Percentiles rank a stretch among this genome's conserved stretches.
phyloP scores from a whole-genome alignment of 2,888 invertebrate genomes.

The Spatulosminthurus flaviceps region DNA sequence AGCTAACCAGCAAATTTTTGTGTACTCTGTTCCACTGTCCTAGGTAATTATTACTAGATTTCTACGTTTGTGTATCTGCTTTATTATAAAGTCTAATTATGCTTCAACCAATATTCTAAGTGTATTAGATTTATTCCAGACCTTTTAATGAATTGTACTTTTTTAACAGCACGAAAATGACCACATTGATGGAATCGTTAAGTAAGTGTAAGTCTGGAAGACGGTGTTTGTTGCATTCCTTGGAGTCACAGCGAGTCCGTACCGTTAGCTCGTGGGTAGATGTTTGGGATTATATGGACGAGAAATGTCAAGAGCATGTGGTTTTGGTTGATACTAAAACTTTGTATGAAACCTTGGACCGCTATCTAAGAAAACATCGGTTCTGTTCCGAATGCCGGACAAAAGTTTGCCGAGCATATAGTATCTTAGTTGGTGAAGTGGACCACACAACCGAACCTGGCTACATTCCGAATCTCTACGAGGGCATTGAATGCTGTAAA shows the following conservation, averaged over 20 bases:
- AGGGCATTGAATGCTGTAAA: slow-evolving; percentile 85
- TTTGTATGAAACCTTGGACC: slow-evolving; percentile 85
- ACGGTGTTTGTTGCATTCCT: slow-evolving; percentile 86
- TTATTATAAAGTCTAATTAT: too few species aligned
- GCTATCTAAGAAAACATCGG: slow-evolving; percentile 82
- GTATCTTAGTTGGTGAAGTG: slow-evolving; percentile 76
- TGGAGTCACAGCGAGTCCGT: slow-evolving; percentile 84
- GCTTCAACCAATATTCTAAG: too few species aligned
- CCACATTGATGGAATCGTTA: slow-evolving; percentile 56
- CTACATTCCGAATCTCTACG: slow-evolving; percentile 85
- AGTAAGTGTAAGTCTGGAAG: slow-evolving; percentile 67
- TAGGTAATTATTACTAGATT: slow-evolving; percentile 71
- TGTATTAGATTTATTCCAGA: too few species aligned
- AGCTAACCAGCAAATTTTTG: slow-evolving; percentile 80
- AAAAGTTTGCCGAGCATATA: slow-evolving; percentile 87
- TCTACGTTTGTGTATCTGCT: not conserved
- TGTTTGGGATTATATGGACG: slow-evolving; percentile 73
- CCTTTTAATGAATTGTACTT: slow-evolving; percentile 24
- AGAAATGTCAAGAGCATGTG: slow-evolving; percentile 70
- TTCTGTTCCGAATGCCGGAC: slow-evolving; percentile 94
- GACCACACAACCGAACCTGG: slow-evolving; percentile 88
- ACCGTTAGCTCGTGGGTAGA: slow-evolving; percentile 73
- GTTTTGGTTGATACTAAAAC: slow-evolving; percentile 86
- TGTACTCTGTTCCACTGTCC: slow-evolving; percentile 87
- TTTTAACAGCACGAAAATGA: slow-evolving; percentile 58